Conservation (phyloP, 1,140 invertebrate genomes). For the Drosophila ironensis region DNA sequence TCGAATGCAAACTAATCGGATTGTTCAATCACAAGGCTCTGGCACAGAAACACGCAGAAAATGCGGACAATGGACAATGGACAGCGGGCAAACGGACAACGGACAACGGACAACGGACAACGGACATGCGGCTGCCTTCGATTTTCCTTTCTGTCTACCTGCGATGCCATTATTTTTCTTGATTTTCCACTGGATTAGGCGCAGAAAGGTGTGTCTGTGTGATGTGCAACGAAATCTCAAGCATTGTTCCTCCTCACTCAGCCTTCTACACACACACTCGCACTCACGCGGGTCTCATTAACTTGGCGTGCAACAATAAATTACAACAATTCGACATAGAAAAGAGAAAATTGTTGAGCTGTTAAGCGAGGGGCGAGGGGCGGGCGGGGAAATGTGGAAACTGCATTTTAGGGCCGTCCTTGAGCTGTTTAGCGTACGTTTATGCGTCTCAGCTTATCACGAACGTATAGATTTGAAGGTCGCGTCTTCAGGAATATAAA, state of each 20-base stretch:
- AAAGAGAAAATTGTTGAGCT: background rate
- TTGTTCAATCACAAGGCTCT: slow-evolving; percentile 44
- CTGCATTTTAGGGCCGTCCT: slow-evolving; percentile 7
- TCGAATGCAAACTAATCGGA: slow-evolving; percentile 37
- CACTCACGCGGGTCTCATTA: slow-evolving; percentile 53
- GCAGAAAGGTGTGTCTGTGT: slow-evolving; percentile 45
- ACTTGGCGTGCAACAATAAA: slow-evolving; percentile 74
- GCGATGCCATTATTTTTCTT: slow-evolving; percentile 61
- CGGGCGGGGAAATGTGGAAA: slow-evolving; percentile 3
- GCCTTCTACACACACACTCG: slow-evolving; percentile 8
- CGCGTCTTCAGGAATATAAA: too few species aligned
- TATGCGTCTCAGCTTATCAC: background rate
- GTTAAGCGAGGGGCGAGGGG: background rate
- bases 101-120: slow-evolving; percentile 7
- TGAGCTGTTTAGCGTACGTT: slow-evolving; percentile 15
- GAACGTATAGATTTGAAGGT: background rate
- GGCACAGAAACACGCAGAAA: slow-evolving; percentile 18
- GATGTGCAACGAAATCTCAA: slow-evolving; percentile 5
- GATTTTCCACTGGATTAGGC: slow-evolving; percentile 75
- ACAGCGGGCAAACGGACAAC: background rate
- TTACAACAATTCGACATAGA: slow-evolving; percentile 69
- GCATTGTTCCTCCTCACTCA: slow-evolving; percentile 31
- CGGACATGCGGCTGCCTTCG: slow-evolving; percentile 5
- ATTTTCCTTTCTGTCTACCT: slow-evolving; percentile 25
- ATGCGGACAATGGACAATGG: slow-evolving; percentile 12